Percentiles rank a stretch among this genome's conserved stretches.
phyloP scores from a whole-genome alignment of 2,888 invertebrate genomes.

The Euzophera pinguis region DNA sequence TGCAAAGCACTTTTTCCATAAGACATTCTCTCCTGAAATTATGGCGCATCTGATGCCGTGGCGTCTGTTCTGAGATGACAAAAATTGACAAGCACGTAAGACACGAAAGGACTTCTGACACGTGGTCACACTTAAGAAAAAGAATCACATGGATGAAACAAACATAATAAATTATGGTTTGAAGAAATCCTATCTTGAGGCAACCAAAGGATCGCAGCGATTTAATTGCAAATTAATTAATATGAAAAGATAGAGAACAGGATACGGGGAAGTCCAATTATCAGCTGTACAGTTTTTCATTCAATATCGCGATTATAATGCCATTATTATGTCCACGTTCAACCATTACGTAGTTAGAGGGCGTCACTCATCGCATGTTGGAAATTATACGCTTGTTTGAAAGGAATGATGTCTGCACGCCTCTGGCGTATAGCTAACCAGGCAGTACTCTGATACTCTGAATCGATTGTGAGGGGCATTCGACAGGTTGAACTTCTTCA shows the following conservation, averaged over 20 bases:
- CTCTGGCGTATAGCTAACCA: background rate
- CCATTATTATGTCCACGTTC: conserved; percentile 25
- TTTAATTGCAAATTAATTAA: conserved; percentile 4
- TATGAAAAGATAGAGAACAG: conserved; percentile 32
- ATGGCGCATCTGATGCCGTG: too few species aligned
- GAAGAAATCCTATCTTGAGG: background rate
- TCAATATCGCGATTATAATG: conserved; percentile 28
- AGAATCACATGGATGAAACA: too few species aligned
- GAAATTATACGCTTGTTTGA: conserved; percentile 17
- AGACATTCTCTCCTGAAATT: too few species aligned
- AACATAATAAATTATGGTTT: too few species aligned
- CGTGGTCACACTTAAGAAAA: too few species aligned
- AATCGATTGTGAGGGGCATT: too few species aligned
- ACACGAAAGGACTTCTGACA: too few species aligned
- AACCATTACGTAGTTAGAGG: conserved; percentile 28
- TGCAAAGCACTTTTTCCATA: too few species aligned
- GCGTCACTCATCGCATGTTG: conserved; percentile 51
- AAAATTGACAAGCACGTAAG: too few species aligned
- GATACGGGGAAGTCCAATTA: conserved; percentile 51
- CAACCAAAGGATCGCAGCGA: background rate
- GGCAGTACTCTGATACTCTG: background rate
- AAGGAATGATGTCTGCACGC: background rate
- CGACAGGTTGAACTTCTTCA: too few species aligned
- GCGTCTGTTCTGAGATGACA: too few species aligned
- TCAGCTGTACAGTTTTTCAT: conserved; percentile 30